Conservation (phyloP, 2,888 invertebrate genomes). For the Odontocerum albicorne region DNA sequence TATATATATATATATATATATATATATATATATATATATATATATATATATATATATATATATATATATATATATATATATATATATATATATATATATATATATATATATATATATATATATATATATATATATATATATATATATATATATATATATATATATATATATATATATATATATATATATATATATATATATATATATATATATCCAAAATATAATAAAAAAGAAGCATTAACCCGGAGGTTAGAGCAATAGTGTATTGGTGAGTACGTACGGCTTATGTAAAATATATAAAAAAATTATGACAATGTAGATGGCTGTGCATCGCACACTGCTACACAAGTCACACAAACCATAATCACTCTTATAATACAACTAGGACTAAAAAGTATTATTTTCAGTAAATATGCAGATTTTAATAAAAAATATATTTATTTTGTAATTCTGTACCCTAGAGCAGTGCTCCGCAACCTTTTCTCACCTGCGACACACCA, state of each 20-base stretch:
- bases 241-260: too few species aligned
- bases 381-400: too few species aligned
- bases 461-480: constrained; percentile 21
- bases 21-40: neutral
- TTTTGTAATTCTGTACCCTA: too few species aligned
- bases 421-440: too few species aligned
- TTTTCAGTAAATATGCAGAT: too few species aligned
- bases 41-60: neutral
- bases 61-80: neutral
- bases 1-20: neutral
- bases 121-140: neutral
- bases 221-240: too few species aligned
- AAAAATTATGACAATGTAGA: too few species aligned
- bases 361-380: too few species aligned
- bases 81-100: neutral
- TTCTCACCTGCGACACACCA: constrained; percentile 15
- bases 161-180: neutral
- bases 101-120: neutral
- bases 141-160: neutral
- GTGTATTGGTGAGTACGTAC: too few species aligned
- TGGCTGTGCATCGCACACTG: too few species aligned
- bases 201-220: neutral
- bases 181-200: neutral
- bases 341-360: too few species aligned
- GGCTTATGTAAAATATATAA: too few species aligned